These are phyloP conservation scores for Camponotus vicinus DNA, from an alignment of 1,140 invertebrate genomes.

Conservation along the genomic window DNA sequence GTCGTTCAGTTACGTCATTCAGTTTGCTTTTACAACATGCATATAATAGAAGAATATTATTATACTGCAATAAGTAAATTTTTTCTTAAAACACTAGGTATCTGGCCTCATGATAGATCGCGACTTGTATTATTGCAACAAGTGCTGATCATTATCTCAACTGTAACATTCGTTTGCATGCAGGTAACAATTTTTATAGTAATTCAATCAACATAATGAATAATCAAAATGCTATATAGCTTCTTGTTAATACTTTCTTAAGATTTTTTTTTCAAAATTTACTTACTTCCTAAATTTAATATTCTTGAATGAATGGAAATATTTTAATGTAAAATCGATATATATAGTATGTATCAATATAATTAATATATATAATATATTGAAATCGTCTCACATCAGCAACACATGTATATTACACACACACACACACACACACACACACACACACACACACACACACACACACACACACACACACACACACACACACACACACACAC, in stretches of 20 bases:
- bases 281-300: too few species aligned
- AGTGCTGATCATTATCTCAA: not conserved
- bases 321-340: not conserved
- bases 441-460: too few species aligned
- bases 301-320: too few species aligned
- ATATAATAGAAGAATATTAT: conserved; percentile 9
- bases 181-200: conserved; percentile 10
- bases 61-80: not conserved
- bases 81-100: conserved; percentile 1
- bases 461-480: too few species aligned
- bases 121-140: conserved; percentile 11
- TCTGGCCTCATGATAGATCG: conserved; percentile 30
- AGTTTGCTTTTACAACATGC: conserved; percentile 8
- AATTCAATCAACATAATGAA: not conserved
- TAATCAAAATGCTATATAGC: not conserved
- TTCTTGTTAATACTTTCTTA: too few species aligned
- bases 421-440: too few species aligned
- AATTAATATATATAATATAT: not conserved
- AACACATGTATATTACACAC: not conserved
- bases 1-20: too few species aligned
- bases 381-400: not conserved
- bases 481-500: too few species aligned
- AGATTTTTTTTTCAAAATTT: too few species aligned
- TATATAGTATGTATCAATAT: too few species aligned
- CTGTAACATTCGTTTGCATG: not conserved